Percentiles rank a stretch among this genome's conserved stretches.
Conservation (phyloP, 2,113 vertebrate genomes). For the Taurulus bubalis region DNA sequence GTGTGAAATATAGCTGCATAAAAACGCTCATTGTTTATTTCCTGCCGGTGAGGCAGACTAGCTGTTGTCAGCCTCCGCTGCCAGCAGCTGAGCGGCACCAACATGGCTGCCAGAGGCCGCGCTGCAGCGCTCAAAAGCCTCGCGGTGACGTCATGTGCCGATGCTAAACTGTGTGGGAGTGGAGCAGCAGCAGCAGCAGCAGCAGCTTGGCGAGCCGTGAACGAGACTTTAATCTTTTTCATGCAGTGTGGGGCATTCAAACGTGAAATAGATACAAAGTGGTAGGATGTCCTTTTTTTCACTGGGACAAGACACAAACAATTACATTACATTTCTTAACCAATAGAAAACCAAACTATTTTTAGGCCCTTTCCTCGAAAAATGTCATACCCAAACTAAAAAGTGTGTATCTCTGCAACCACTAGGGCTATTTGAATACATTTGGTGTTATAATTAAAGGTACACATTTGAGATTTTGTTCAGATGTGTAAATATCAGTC, state of each 20-base stretch:
- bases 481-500: too few relatives aligned
- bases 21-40: not conserved
- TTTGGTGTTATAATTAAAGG: too few relatives aligned
- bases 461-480: too few relatives aligned
- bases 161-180: constrained; percentile 17
- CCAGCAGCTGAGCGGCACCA: constrained; percentile 21
- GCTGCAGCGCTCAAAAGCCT: too few relatives aligned
- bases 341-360: too few relatives aligned
- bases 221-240: not conserved
- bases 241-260: not conserved
- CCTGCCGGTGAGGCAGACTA: constrained; percentile 34
- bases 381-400: too few relatives aligned
- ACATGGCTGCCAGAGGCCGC: constrained; percentile 41
- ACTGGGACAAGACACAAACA: too few relatives aligned
- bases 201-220: not conserved
- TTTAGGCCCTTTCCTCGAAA: too few relatives aligned
- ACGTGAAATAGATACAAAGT: not conserved
- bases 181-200: constrained; percentile 7
- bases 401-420: too few relatives aligned
- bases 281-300: not conserved
- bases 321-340: too few relatives aligned
- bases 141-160: not conserved
- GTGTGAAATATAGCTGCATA: not conserved
- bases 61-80: constrained; percentile 31
- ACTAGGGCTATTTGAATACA: too few relatives aligned